Evolutionary conservation across 2,113 vertebrate genomes (phyloP).

Genomic region (Catharus bicknelli): DNA sequence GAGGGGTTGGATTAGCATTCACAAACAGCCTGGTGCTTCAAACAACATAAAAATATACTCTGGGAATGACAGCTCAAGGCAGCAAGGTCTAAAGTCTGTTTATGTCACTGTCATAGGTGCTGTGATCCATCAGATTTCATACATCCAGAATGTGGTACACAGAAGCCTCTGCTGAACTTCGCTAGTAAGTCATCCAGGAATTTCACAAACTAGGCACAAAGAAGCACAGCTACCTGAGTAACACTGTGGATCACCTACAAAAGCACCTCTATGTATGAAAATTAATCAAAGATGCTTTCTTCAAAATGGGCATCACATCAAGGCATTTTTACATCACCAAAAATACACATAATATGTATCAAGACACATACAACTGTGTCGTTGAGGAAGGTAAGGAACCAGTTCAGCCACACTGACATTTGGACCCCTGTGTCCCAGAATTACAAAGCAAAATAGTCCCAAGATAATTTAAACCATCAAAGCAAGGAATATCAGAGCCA

Average conservation of each 20-base stretch:
- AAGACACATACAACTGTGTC: neutral
- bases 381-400: neutral
- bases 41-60: slow-evolving; percentile 4
- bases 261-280: neutral
- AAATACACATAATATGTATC: neutral
- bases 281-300: neutral
- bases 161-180: neutral
- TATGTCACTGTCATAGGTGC: neutral
- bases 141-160: neutral
- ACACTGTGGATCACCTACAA: neutral
- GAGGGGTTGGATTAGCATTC: slow-evolving; percentile 3
- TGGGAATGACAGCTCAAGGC: neutral
- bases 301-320: neutral
- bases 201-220: neutral
- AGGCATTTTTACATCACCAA: neutral
- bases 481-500: neutral
- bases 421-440: neutral
- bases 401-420: neutral
- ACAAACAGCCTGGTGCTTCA: neutral
- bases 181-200: neutral
- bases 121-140: neutral
- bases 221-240: neutral
- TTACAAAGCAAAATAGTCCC: neutral
- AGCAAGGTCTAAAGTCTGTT: neutral
- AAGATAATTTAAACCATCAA: neutral